A percentile compares a stretch with the other conserved stretches of the same genome.
phyloP scores from a whole-genome alignment of 2,113 vertebrate species.

The Patagioenas fasciata region DNA sequence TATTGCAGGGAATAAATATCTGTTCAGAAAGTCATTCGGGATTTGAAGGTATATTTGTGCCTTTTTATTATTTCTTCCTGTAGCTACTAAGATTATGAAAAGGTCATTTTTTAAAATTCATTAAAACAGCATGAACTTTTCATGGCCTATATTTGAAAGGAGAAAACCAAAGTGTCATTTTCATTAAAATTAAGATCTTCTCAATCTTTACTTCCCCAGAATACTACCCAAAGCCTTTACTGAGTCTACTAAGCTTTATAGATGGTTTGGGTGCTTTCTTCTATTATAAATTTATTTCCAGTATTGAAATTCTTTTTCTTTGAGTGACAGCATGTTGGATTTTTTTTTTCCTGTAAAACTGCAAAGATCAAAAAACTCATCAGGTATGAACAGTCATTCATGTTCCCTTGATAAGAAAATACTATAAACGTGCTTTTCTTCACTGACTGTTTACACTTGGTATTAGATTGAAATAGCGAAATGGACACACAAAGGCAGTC shows the following conservation, averaged over 20 bases:
- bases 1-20: background rate
- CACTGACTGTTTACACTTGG: background rate
- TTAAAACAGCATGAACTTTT: background rate
- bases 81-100: background rate
- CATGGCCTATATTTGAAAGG: background rate
- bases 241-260: background rate
- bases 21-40: background rate
- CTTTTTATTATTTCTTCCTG: background rate
- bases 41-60: background rate
- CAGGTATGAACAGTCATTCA: background rate
- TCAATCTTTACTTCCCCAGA: background rate
- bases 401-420: background rate
- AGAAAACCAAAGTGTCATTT: background rate
- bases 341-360: background rate
- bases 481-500: accelerated
- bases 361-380: background rate
- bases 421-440: background rate
- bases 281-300: background rate
- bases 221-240: background rate
- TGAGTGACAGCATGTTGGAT: background rate
- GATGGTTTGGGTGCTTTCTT: background rate
- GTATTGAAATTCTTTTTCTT: background rate
- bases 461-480: background rate
- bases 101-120: conserved; percentile 1
- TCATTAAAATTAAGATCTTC: conserved; percentile 12